Evolutionary conservation across 2,113 vertebrate genomes (phyloP).

Genomic region (Aix galericulata): DNA sequence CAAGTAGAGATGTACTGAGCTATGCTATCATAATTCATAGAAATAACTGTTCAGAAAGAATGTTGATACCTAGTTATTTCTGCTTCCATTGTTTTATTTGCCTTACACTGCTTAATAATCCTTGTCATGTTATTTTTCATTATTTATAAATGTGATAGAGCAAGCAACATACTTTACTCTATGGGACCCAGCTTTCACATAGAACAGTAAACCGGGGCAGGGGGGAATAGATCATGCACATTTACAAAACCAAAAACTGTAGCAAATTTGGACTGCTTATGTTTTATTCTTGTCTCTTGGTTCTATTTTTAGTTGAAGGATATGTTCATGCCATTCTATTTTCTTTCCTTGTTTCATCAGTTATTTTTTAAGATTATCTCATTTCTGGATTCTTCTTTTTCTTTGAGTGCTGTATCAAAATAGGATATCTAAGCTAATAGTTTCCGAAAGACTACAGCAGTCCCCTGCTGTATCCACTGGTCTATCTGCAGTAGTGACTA

Average conservation of each 20-base stretch:
- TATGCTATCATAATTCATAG: background rate
- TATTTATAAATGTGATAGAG: conserved; percentile 18
- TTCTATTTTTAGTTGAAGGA: background rate
- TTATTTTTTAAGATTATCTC: background rate
- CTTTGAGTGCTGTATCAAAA: background rate
- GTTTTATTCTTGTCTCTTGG: background rate
- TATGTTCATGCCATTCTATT: background rate
- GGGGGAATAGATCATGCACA: background rate
- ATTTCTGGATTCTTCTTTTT: background rate
- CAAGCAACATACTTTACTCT: background rate
- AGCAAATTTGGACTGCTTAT: background rate
- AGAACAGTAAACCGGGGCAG: background rate
- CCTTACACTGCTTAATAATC: background rate
- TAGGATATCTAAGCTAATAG: background rate
- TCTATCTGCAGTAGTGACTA: background rate
- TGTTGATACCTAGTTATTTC: conserved; percentile 20
- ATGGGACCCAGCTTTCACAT: background rate
- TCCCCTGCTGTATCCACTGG: background rate
- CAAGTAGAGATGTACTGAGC: background rate
- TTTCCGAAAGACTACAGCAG: background rate
- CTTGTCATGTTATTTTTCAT: conserved; percentile 2
- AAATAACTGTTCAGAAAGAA: conserved; percentile 16
- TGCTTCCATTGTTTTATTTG: conserved; percentile 23
- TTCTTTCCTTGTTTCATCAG: background rate
- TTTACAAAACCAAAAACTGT: background rate